phyloP scores from a whole-genome alignment of 2,113 vertebrate genomes.

The Puntigrus tetrazona region DNA sequence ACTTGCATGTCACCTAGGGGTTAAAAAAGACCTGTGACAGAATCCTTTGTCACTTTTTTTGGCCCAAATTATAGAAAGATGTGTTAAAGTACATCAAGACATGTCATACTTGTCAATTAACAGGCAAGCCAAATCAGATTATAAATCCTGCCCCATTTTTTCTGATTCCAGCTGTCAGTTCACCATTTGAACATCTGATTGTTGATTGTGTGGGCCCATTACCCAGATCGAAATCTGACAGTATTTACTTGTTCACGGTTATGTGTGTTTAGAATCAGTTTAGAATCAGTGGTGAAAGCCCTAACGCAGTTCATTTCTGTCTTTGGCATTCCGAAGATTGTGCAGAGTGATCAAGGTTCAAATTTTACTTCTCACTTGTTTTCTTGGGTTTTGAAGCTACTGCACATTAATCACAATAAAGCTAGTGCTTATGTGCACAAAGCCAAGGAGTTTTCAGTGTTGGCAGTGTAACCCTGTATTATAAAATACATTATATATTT shows the following conservation, averaged over 20 bases:
- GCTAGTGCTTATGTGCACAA: neutral
- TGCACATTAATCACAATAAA: neutral
- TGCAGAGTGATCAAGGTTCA: neutral
- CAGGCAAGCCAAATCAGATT: too few relatives aligned
- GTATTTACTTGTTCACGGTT: too few relatives aligned
- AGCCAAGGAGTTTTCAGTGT: too few relatives aligned
- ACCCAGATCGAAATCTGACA: neutral
- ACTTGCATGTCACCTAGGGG: neutral
- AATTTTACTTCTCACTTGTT: neutral
- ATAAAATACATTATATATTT: too few relatives aligned
- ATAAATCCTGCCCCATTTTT: too few relatives aligned
- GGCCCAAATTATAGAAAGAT: too few relatives aligned
- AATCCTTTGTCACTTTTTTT: neutral
- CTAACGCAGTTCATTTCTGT: neutral
- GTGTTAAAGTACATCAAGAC: too few relatives aligned
- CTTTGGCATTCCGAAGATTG: neutral
- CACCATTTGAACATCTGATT: neutral
- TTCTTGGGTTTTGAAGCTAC: neutral
- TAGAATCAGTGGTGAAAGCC: neutral
- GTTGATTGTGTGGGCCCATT: neutral
- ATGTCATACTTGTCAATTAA: too few relatives aligned
- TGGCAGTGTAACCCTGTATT: too few relatives aligned
- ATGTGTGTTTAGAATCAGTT: too few relatives aligned
- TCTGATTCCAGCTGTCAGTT: neutral
- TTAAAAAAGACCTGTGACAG: neutral